Evolutionary conservation across 2,113 vertebrate genomes (phyloP).

Genomic region (Salminus brasiliensis): DNA sequence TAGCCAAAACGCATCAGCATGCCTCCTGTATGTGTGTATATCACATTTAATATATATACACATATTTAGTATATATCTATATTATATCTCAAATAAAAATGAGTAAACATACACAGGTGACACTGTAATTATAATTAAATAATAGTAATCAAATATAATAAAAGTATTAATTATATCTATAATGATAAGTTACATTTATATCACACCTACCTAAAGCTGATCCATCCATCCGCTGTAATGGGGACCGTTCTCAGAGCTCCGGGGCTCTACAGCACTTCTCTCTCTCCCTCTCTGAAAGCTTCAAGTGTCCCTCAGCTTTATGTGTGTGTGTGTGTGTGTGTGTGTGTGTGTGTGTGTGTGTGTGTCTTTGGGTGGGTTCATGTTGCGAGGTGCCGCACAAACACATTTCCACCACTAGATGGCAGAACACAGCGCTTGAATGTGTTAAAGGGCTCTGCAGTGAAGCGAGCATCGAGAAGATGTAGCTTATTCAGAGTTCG

Average conservation of each 20-base stretch:
- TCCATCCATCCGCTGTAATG: not conserved
- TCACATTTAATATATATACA: too few relatives aligned
- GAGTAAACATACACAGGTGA: too few relatives aligned
- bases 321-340: conserved; percentile 6
- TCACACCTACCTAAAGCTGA: conserved; percentile 23
- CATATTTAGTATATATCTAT: too few relatives aligned
- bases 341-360: conserved; percentile 8
- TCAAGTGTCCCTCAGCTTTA: conserved; percentile 21
- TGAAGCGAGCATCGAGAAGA: too few relatives aligned
- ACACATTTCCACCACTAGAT: conserved; percentile 41
- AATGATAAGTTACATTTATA: not conserved
- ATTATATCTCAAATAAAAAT: too few relatives aligned
- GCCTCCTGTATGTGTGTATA: too few relatives aligned
- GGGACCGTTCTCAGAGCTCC: not conserved
- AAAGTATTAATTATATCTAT: not conserved
- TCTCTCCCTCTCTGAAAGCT: conserved; percentile 8
- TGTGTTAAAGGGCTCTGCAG: not conserved
- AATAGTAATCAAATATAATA: too few relatives aligned
- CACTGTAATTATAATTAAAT: too few relatives aligned
- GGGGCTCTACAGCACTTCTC: not conserved
- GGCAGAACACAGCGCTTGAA: conserved; percentile 8
- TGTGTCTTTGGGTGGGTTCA: not conserved
- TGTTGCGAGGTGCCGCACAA: not conserved
- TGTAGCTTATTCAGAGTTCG: too few relatives aligned
- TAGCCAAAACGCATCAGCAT: too few relatives aligned